These are phyloP conservation scores for Fragum fragum DNA, from an alignment of 2,888 invertebrate genomes.

Conservation along the genomic window DNA sequence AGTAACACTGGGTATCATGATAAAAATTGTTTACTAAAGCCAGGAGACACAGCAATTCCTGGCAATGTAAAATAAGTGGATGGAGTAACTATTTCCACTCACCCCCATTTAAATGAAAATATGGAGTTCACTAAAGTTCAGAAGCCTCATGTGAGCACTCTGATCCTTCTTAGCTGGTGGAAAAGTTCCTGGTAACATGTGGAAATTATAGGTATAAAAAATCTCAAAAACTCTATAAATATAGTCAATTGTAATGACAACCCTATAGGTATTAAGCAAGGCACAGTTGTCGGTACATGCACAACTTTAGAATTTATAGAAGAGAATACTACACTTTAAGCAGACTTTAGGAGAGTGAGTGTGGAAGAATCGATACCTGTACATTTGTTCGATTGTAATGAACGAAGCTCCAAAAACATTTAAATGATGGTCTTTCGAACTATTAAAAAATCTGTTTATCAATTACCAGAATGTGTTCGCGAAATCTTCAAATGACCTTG, in stretches of 20 bases:
- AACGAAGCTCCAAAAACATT: slow-evolving; percentile 4
- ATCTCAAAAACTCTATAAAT: background rate
- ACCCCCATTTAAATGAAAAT: too few relatives aligned
- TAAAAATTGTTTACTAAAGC: too few relatives aligned
- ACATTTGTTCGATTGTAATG: slow-evolving; percentile 38
- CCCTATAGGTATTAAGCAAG: slow-evolving; percentile 1
- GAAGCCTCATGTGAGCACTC: too few relatives aligned
- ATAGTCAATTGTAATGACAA: slow-evolving; percentile 7
- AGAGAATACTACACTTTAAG: background rate
- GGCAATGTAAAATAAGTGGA: too few relatives aligned
- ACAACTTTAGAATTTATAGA: background rate
- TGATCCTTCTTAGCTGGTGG: too few relatives aligned
- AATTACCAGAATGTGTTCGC: slow-evolving; percentile 52
- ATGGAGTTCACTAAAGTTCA: too few relatives aligned
- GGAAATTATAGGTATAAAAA: too few relatives aligned
- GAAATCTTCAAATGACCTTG: slow-evolving; percentile 34
- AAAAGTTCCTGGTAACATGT: too few relatives aligned
- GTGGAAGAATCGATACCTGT: slow-evolving; percentile 6
- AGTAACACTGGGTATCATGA: too few relatives aligned
- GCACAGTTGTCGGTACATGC: background rate
- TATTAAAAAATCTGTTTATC: slow-evolving; percentile 37
- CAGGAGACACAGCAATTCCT: too few relatives aligned
- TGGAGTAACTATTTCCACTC: too few relatives aligned
- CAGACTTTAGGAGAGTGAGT: background rate
- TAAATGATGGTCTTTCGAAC: slow-evolving; percentile 26